Conservation (phyloP, 2,113 vertebrate species). For the Anhinga rufa region DNA sequence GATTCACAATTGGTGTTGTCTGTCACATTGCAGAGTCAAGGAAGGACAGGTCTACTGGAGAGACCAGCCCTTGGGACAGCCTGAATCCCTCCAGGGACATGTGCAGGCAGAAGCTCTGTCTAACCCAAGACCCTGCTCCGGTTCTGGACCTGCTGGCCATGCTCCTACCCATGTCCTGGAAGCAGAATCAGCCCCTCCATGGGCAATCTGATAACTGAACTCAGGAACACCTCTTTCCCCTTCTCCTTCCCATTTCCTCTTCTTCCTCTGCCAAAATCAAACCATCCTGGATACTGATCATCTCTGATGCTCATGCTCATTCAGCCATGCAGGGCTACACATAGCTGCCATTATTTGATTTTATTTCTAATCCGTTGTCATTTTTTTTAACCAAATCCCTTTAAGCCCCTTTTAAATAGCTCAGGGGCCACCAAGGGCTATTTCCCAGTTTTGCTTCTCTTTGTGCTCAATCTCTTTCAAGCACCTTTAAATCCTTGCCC, state of each 20-base stretch:
- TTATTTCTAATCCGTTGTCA: background rate
- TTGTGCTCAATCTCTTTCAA: conserved; percentile 41
- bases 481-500: conserved; percentile 24
- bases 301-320: background rate
- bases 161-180: background rate
- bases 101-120: background rate
- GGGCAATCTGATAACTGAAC: background rate
- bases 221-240: background rate
- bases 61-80: background rate
- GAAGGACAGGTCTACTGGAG: background rate
- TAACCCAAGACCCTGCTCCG: background rate
- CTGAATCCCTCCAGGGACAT: background rate
- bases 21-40: background rate
- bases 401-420: conserved; percentile 61
- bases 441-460: conserved; percentile 50
- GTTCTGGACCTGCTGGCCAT: background rate
- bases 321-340: background rate
- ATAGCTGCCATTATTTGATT: background rate
- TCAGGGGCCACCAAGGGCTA: conserved; percentile 25
- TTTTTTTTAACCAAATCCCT: conserved; percentile 53
- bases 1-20: too few relatives aligned
- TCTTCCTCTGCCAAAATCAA: conserved; percentile 38
- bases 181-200: background rate
- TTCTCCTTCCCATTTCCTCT: background rate
- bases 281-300: background rate